A percentile compares a stretch with the other conserved stretches of the same genome.
phyloP scores from a whole-genome alignment of 2,113 vertebrate species.

The Eolophus roseicapilla region DNA sequence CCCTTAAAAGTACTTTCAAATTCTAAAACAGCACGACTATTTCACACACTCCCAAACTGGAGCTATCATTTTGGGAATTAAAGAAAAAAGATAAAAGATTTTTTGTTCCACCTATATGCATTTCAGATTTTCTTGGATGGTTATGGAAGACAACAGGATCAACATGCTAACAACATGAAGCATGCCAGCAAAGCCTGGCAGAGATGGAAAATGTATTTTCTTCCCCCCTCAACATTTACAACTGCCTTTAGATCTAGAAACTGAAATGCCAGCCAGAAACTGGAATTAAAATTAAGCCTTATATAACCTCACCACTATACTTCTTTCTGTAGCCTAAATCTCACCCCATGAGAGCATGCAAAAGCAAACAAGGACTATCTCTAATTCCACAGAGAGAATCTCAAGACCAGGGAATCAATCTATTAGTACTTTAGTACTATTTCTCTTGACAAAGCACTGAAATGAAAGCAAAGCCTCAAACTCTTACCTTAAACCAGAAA shows the following conservation, averaged over 20 bases:
- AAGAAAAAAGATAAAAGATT: neutral
- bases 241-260: slow-evolving; percentile 8
- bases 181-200: neutral
- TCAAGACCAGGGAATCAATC: neutral
- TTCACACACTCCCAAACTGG: neutral
- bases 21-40: neutral
- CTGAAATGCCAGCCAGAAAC: slow-evolving; percentile 14
- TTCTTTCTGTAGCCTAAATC: neutral
- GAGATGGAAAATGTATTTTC: neutral
- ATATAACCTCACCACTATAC: neutral
- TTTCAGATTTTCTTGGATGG: neutral
- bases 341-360: neutral
- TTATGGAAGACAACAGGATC: neutral
- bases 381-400: neutral
- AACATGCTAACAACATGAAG: neutral
- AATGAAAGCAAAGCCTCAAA: neutral
- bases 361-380: neutral
- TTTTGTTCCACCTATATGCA: neutral
- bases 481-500: neutral
- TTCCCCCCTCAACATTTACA: neutral
- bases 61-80: neutral
- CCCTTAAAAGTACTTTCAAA: neutral
- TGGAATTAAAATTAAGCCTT: slow-evolving; percentile 12
- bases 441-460: neutral
- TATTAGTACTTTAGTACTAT: neutral